Evolutionary conservation across 2,797 vertebrate species (phyloP).

Genomic region (Silurus aristotelis): DNA sequence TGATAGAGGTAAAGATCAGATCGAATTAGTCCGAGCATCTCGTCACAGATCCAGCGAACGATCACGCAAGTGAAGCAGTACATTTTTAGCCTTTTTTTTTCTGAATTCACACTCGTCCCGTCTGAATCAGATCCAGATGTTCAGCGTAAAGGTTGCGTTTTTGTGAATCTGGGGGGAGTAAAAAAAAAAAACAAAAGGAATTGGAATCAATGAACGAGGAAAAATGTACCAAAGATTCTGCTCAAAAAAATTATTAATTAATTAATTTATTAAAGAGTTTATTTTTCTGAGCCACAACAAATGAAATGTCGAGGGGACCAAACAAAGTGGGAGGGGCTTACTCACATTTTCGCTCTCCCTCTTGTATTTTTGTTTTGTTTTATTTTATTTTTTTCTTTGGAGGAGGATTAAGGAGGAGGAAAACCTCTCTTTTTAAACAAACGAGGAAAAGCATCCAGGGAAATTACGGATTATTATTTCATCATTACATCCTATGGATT

Average conservation of each 20-base stretch:
- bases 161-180: neutral
- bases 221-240: too few species aligned
- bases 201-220: neutral
- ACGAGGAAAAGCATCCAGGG: too few species aligned
- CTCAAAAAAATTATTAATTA: too few species aligned
- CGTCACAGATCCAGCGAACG: neutral
- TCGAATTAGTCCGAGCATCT: neutral
- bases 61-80: neutral
- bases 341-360: too few species aligned
- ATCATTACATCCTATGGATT: too few species aligned
- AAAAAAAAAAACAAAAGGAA: neutral
- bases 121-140: neutral
- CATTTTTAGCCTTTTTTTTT: neutral
- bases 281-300: too few species aligned
- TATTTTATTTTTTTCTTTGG: too few species aligned
- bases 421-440: too few species aligned
- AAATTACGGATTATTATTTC: too few species aligned
- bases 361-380: too few species aligned
- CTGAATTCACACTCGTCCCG: neutral
- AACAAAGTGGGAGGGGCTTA: neutral
- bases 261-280: too few species aligned
- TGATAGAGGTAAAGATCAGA: neutral
- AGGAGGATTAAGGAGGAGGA: too few species aligned
- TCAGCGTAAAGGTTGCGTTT: neutral
- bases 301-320: neutral